Evolutionary conservation across 1,140 invertebrate genomes (phyloP), one percentile per base, ranked within the genome.

Genomic region (Zaprionus africanus): DNA sequence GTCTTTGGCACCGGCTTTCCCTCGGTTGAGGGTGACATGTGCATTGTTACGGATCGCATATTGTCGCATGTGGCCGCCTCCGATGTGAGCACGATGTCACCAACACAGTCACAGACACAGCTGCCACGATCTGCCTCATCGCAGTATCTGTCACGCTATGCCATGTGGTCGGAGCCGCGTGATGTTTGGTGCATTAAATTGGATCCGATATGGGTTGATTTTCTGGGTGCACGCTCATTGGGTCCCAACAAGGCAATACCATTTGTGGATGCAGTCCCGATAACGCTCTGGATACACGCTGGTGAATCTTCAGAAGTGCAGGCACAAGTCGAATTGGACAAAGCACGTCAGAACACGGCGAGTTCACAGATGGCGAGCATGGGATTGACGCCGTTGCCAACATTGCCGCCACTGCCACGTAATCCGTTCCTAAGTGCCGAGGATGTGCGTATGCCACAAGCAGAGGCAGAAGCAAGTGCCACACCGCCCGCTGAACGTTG

Each of bases 151-250:
- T 77, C 81, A 94, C 95, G 94, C 56, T 96, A 97, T 91, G 93
- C 97, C 59, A 93, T 98, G 36, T 98, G 96, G 96, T 96, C 95
- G 1, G 97, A 98, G 88, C 95, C 95, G 13, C 95, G 96, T 81
- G 96, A 97, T 86, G 95, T 99, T 9, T 98, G 98, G 98, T 97
- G 96, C 91, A 95, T 97, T 15, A 95, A 95, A 82, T 93, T 97
- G 19, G 98, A 99, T 92, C 98, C 98, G 1, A 94, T 98, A 38
- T 99, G 98, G 97, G 96, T 96, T 5, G 98, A 99, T 93, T 99
- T 99, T 93, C 94, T 95, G 69, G 96, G 96, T 1, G 96, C 96
- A n/a, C 93, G 95, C 43, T 96, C 96, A 1, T 95, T 96, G 19
- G 95, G 94, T 24, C 94, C 94, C 41, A 95, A 95, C 82, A 95